Conservation (phyloP, 2,888 invertebrate species). For the Apodemia hepburni region DNA sequence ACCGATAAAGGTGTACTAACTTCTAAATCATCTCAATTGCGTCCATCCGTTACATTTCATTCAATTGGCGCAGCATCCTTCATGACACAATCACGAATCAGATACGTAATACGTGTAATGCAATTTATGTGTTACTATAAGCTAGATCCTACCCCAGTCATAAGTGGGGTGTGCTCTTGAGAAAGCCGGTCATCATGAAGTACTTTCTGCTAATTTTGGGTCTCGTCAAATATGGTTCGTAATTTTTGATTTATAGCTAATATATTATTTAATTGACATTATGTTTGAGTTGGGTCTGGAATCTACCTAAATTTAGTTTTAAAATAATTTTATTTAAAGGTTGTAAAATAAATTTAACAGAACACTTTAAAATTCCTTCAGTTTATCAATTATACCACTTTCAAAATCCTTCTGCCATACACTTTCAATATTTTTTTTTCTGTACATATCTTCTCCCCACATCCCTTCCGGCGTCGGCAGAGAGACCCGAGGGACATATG, state of each 20-base stretch:
- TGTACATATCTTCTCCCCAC: no score
- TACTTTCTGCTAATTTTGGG: conserved; percentile 44
- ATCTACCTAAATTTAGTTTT: no score
- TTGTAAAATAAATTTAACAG: no score
- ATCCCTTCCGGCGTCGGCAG: no score
- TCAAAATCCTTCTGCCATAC: no score
- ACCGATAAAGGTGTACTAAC: not conserved
- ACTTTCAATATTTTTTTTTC: no score
- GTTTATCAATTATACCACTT: no score
- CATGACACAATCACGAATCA: conserved; percentile 33
- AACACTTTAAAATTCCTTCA: no score
- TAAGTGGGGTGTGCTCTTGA: conserved; percentile 34
- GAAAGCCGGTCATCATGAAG: conserved; percentile 36
- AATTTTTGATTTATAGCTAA: not conserved
- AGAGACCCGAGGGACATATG: no score
- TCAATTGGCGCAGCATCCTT: conserved; percentile 20
- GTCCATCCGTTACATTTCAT: conserved; percentile 19
- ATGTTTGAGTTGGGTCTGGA: not conserved
- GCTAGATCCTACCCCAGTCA: conserved; percentile 29
- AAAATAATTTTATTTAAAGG: no score
- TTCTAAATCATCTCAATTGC: conserved; percentile 22
- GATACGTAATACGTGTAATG: conserved; percentile 19
- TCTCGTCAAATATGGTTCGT: conserved; percentile 51
- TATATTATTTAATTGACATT: not conserved
- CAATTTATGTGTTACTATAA: conserved; percentile 20